Base-by-base conservation (phyloP, 2,888 invertebrate genomes). In the Athalia rosae region DNA sequence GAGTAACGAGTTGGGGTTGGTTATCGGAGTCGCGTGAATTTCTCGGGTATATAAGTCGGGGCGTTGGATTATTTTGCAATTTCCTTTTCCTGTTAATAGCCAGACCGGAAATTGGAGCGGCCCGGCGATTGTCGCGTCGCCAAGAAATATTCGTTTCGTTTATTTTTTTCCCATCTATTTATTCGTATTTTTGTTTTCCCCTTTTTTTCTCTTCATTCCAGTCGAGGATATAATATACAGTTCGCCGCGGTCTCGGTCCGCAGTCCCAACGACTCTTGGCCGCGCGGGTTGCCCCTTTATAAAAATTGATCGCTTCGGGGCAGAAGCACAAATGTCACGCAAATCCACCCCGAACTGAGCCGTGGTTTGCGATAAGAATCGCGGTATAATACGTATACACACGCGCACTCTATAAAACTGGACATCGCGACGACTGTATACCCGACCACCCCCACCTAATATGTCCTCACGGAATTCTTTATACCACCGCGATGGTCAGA, bases 11-110 rank as follows among this genome's bases (percentile, higher is more conserved):
- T 15, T 58, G 4, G 8, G 28, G 45, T 62, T 7, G 41, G 5
- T 45, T n/a, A 41, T 62, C 11, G 62, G 13, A 43, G 62, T 3
- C 6, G 15, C 4, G 64, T 47, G 45, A 5, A 64, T 64, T 64
- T 47, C 64, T 64, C 47, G 13, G 47, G 15, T 47, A 64, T n/a
- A n/a, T n/a, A 59, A 59, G 59, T 13, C 11, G 59, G 6, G 2
- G 59, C 13, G 59, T 6, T 6, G 13, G 13, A 59, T 59, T 3
- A 67, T 56, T 58, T 69, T 13, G 69, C 56, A 69, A 69, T 69
- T 69, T 69, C 69, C 69, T 58, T 69, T 56, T 69, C 58, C 71
- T 45, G 58, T 71, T 58, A 71, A 71, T 58, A 71, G 45, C 69
- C 71, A n/a, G 58, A 71, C 7, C 43, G 71, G 71, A 71, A 71